phyloP scores from a whole-genome alignment of 1,140 invertebrate genomes.

The Drosophila guanche region DNA sequence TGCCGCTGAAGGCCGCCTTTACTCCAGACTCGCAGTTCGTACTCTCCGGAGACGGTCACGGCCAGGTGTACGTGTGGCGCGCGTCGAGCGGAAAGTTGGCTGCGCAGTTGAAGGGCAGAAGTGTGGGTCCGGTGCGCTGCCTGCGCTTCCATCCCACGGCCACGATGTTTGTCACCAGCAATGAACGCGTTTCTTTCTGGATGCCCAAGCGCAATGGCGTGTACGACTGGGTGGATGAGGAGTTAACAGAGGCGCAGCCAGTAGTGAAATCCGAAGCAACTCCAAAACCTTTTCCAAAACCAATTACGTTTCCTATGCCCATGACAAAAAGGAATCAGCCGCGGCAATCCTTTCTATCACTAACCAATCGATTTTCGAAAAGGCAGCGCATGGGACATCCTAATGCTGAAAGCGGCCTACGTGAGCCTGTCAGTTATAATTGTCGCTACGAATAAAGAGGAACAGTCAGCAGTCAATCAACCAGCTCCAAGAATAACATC shows the following conservation, averaged over 20 bases:
- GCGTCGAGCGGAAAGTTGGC: slow-evolving; percentile 28
- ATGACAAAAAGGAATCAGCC: no score
- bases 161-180: slow-evolving; percentile 55
- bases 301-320: no score
- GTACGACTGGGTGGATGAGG: slow-evolving; percentile 15
- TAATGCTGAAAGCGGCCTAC: background rate
- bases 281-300: no score
- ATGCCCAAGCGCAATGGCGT: slow-evolving; percentile 23
- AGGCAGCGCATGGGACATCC: no score
- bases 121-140: slow-evolving; percentile 16
- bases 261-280: no score
- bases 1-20: slow-evolving; percentile 31
- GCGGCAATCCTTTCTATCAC: no score
- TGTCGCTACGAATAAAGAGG: background rate
- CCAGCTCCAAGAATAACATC: background rate
- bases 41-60: slow-evolving; percentile 37
- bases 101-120: slow-evolving; percentile 31
- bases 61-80: slow-evolving; percentile 48
- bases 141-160: slow-evolving; percentile 46
- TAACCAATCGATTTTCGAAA: background rate
- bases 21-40: slow-evolving; percentile 58
- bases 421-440: slow-evolving; percentile 3
- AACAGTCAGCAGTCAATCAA: slow-evolving; percentile 41
- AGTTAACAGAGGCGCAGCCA: background rate
- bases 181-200: slow-evolving; percentile 44